Conservation (phyloP, 92 coral and sea anemone species). For the Paramuricea clavata region DNA sequence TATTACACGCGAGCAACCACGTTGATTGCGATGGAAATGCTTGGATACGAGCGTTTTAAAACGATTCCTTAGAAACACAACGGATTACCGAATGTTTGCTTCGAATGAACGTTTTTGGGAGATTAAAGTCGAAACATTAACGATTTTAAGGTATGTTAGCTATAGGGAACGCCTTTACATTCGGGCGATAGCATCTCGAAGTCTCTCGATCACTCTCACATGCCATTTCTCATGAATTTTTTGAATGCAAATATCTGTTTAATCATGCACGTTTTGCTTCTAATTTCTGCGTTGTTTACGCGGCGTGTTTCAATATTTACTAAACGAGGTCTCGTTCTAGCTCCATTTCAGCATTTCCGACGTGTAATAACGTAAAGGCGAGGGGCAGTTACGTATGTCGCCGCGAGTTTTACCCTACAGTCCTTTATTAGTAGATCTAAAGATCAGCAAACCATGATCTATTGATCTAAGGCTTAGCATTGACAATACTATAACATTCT, state of each 20-base stretch:
- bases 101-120: neutral
- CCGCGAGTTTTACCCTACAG: too few relatives aligned
- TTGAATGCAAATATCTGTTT: neutral
- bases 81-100: neutral
- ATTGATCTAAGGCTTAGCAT: neutral
- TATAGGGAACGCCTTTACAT: constrained; percentile 5
- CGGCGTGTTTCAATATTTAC: neutral
- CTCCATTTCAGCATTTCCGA: neutral
- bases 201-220: neutral
- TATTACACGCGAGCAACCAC: neutral
- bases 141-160: neutral
- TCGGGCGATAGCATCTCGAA: neutral
- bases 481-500: neutral
- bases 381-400: neutral
- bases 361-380: neutral
- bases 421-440: too few relatives aligned
- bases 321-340: neutral
- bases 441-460: too few relatives aligned
- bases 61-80: neutral
- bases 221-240: neutral
- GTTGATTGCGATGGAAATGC: neutral
- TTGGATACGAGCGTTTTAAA: neutral
- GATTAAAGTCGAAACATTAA: neutral
- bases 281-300: neutral
- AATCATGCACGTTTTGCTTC: neutral